Base-by-base conservation (phyloP, 1,140 invertebrate species). In the Saxidomus purpurata region DNA sequence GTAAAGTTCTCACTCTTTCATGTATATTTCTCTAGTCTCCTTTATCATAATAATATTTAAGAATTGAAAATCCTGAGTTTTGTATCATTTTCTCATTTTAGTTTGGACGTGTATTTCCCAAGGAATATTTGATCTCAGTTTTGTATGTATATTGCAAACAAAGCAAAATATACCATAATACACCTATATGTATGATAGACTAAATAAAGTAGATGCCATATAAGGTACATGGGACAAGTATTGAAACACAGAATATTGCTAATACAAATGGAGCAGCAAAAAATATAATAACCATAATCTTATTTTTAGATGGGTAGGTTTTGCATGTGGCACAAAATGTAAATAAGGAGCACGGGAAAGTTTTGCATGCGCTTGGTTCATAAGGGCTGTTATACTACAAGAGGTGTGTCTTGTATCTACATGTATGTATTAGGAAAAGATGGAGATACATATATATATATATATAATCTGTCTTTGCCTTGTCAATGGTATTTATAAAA, bases 111-210 rank as follows among this genome's bases (percentile, higher is more conserved):
- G 28, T 52, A 52, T 52, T 52, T 52, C 15, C n/a, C 47, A 55
- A 79, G 76, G 76, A 55, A 49, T 49, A 55, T 79, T 52, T 79
- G 76, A 79, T 28, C 47, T 79, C 28, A 28, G 31, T 55, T 55
- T 31, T 52, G 76, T 79, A 79, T 79, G 76, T 79, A 79, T 79
- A 15, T 25, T 76, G 47, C 67, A 71, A 38, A 71, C n/a, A 79
- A 79, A 34, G 25, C 40, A 79, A 55, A 52, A 15, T 49, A 79
- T 79, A 49, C 6, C 13, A 31, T 19, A 52, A 36, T 55, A 52
- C 28, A 79, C 49, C 31, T 43, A 22, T 25, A 49, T 40, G 19
- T 76, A 76, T 79, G 8, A 19, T 59, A 28, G 59, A 63, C 59
- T 63, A 22, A 55, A 22, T 28, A 28, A 25, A 63, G 25, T 28